Percentiles rank a stretch among this genome's conserved stretches.
Conservation (phyloP, 2,797 vertebrate genomes). For the Megaceryle alcyon region DNA sequence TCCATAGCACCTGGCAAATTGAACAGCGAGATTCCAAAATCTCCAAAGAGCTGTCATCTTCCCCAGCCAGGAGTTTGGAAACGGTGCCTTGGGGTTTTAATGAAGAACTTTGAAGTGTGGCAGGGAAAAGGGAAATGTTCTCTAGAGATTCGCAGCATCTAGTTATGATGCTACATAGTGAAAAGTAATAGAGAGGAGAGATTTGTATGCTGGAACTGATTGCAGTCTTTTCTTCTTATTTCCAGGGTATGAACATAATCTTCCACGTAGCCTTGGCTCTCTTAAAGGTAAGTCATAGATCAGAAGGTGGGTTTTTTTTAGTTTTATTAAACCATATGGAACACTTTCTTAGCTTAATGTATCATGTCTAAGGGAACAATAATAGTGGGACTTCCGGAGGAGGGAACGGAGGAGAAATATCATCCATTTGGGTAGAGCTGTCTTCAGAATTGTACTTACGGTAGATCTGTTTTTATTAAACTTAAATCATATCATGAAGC, state of each 20-base stretch:
- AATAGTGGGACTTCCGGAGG: neutral
- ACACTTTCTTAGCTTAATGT: neutral
- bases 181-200: neutral
- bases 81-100: neutral
- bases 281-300: constrained; percentile 87
- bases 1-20: neutral
- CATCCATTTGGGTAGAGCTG: neutral
- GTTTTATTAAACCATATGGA: neutral
- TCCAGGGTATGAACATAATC: constrained; percentile 94
- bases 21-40: neutral
- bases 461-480: constrained; percentile 15
- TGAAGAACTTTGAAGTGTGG: neutral
- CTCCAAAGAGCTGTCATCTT: neutral
- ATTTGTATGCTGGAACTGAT: neutral
- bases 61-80: neutral
- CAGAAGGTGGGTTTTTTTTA: rapidly evolving
- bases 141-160: neutral
- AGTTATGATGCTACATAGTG: neutral
- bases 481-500: neutral
- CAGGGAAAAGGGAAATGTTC: neutral
- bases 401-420: neutral
- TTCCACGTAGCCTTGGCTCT: constrained; percentile 98
- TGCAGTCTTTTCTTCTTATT: constrained; percentile 37
- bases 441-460: neutral
- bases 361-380: neutral